A percentile compares a stretch with the other conserved stretches of the same genome.
These are phyloP conservation scores for Hydropsyche tenuis DNA, from an alignment of 1,140 invertebrate genomes.

Conservation along the genomic window DNA sequence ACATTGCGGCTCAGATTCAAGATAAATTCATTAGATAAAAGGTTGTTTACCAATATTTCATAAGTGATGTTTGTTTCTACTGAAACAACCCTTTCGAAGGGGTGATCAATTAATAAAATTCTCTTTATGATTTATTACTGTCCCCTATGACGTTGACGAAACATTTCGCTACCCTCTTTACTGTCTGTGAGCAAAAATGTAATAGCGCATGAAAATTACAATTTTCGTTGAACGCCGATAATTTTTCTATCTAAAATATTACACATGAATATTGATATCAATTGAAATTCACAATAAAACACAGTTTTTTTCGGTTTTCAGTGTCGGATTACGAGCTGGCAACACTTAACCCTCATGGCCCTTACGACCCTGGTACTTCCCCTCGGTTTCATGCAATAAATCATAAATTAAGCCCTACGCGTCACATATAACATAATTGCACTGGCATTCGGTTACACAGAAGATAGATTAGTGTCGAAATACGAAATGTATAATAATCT, in stretches of 20 bases:
- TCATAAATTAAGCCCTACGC: constrained; percentile 47
- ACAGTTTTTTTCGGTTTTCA: not conserved
- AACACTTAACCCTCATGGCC: constrained; percentile 37
- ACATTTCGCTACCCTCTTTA: not conserved
- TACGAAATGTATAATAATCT: not conserved
- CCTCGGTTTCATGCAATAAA: constrained; percentile 43
- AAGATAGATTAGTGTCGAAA: constrained; percentile 48
- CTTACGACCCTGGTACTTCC: constrained; percentile 6
- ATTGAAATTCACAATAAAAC: constrained; percentile 5
- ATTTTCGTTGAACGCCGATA: not conserved
- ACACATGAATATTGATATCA: not conserved
- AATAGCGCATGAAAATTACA: not conserved
- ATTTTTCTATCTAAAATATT: not conserved
- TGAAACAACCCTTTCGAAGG: constrained; percentile 42
- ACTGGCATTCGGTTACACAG: constrained; percentile 46
- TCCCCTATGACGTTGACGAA: constrained; percentile 30
- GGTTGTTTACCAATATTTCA: not conserved
- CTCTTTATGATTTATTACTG: constrained; percentile 48
- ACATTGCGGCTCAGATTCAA: too few relatives aligned
- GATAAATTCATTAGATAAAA: not conserved
- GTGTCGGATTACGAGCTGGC: not conserved
- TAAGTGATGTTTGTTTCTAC: constrained; percentile 18
- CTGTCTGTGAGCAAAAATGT: not conserved
- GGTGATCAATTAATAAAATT: constrained; percentile 48
- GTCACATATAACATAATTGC: constrained; percentile 50